Evolutionary conservation across 2,113 vertebrate genomes (phyloP).

Genomic region (Jacana jacana): DNA sequence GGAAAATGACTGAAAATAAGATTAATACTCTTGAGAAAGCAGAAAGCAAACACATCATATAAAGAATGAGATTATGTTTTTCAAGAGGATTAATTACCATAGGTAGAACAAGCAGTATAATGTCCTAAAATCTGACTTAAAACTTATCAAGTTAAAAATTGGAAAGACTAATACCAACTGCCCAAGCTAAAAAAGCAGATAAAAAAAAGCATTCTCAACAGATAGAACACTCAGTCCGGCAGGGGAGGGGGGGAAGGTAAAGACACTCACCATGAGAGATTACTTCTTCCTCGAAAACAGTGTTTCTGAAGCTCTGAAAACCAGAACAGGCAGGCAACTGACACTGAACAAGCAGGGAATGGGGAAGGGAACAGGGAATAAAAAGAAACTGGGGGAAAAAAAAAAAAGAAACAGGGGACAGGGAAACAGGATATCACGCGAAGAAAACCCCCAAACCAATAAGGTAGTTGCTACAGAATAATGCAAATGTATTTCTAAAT

Average conservation of each 20-base stretch:
- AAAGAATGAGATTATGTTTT: background rate
- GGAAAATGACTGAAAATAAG: background rate
- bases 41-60: background rate
- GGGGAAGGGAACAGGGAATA: too few relatives aligned
- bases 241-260: too few relatives aligned
- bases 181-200: background rate
- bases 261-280: background rate
- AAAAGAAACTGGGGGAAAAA: too few relatives aligned
- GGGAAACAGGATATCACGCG: too few relatives aligned
- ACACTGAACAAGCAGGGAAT: background rate
- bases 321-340: background rate
- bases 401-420: too few relatives aligned
- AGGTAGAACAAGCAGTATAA: background rate
- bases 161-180: background rate
- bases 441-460: accelerated
- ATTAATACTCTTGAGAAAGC: background rate
- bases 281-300: background rate
- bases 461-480: background rate
- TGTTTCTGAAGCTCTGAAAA: background rate
- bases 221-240: background rate
- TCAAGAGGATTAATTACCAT: background rate
- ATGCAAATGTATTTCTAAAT: background rate
- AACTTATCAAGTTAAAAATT: background rate
- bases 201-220: too few relatives aligned
- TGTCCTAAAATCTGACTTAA: background rate